Conservation (phyloP, 2,797 vertebrate genomes). For the Argentina silus region DNA sequence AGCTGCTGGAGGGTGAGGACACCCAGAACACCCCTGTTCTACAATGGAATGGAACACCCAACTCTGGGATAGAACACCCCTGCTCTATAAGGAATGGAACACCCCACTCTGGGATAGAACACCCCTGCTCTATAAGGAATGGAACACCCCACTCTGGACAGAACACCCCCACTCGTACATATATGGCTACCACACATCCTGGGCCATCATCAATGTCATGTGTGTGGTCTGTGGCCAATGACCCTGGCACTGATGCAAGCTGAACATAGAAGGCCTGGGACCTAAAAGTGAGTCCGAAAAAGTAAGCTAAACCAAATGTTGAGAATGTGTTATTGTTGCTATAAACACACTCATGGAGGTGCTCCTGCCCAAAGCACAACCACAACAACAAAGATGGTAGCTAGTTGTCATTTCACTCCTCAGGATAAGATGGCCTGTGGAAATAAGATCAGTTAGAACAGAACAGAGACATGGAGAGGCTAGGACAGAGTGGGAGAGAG, state of each 20-base stretch:
- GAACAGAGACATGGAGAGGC: conserved; percentile 47
- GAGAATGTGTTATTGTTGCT: too few species aligned
- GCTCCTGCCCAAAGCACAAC: conserved; percentile 42
- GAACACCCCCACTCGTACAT: conserved; percentile 44
- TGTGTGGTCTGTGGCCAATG: too few species aligned
- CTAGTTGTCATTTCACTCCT: conserved; percentile 6
- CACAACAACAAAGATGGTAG: conserved; percentile 8
- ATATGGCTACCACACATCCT: neutral
- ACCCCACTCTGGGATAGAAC: neutral
- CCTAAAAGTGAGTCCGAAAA: too few species aligned
- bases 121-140: too few species aligned
- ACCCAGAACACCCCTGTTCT: conserved; percentile 41
- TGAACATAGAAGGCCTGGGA: too few species aligned
- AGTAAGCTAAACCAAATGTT: too few species aligned
- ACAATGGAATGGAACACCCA: neutral
- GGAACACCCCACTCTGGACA: conserved; percentile 47
- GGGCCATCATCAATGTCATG: too few species aligned
- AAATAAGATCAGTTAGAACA: conserved; percentile 43
- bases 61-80: neutral
- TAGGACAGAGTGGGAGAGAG: neutral
- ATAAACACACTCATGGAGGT: neutral
- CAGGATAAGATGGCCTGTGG: conserved; percentile 36
- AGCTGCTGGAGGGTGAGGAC: conserved; percentile 83
- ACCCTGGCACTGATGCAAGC: too few species aligned
- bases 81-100: neutral